A percentile compares a stretch with the other conserved stretches of the same genome.
These are phyloP conservation scores for Ennomos quercinarius DNA, from an alignment of 2,888 invertebrate genomes.

Conservation along the genomic window DNA sequence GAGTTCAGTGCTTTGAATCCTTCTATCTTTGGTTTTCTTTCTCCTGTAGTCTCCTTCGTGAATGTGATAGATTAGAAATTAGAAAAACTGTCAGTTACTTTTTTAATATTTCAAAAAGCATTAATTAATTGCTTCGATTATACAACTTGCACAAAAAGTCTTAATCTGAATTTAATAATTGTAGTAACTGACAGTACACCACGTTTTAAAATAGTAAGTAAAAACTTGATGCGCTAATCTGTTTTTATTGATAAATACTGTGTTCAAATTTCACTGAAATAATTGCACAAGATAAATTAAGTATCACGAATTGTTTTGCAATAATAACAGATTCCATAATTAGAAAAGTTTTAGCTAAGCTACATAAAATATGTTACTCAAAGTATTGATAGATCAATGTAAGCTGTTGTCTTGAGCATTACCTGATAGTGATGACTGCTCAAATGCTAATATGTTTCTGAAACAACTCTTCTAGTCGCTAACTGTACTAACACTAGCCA, in stretches of 20 bases:
- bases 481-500: conserved; percentile 38
- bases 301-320: background rate
- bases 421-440: conserved; percentile 26
- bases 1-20: conserved; percentile 67
- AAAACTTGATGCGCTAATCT: conserved; percentile 26
- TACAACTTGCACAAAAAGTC: background rate
- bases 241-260: conserved; percentile 27
- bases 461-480: conserved; percentile 41
- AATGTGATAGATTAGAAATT: conserved; percentile 31
- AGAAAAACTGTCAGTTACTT: conserved; percentile 29
- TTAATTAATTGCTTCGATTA: too few relatives aligned
- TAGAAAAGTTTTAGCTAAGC: conserved; percentile 11
- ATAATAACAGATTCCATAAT: conserved; percentile 37
- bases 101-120: background rate
- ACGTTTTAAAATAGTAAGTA: conserved; percentile 12
- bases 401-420: conserved; percentile 32
- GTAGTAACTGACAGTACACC: conserved; percentile 29
- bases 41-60: conserved; percentile 75
- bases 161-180: background rate
- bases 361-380: conserved; percentile 8
- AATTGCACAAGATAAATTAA: background rate
- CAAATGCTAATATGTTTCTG: conserved; percentile 21
- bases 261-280: background rate
- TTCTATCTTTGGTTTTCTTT: conserved; percentile 63
- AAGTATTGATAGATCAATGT: conserved; percentile 30